Conservation (phyloP, 1,140 invertebrate genomes). For the Aphaenogaster ashmeadi region DNA sequence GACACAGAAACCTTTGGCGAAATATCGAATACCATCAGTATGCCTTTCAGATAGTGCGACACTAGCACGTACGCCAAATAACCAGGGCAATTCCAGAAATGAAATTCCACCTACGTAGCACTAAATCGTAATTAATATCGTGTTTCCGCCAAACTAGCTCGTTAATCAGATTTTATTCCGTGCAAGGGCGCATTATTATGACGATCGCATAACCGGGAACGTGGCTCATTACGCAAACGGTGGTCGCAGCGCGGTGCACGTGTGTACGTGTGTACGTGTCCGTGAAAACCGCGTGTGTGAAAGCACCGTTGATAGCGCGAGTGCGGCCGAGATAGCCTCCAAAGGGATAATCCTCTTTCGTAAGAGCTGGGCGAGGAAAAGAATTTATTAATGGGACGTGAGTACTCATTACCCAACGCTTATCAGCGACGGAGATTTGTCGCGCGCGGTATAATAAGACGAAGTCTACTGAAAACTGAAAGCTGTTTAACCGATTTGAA, state of each 20-base stretch:
- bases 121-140: conserved; percentile 68
- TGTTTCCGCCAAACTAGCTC: conserved; percentile 59
- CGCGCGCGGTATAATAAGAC: neutral
- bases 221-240: conserved; percentile 58
- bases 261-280: neutral
- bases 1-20: neutral
- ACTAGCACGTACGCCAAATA: conserved; percentile 44
- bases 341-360: conserved; percentile 44
- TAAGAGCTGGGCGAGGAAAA: conserved; percentile 24
- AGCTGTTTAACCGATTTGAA: neutral
- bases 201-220: conserved; percentile 59
- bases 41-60: conserved; percentile 36
- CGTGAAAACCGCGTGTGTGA: conserved; percentile 15
- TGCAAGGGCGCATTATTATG: conserved; percentile 59
- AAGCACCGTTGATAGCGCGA: conserved; percentile 30
- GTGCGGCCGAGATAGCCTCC: conserved; percentile 2
- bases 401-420: conserved; percentile 30
- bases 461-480: neutral
- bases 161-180: conserved; percentile 64
- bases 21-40: conserved; percentile 41
- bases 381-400: conserved; percentile 50
- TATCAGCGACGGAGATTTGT: conserved; percentile 33
- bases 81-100: conserved; percentile 61
- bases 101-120: conserved; percentile 64
- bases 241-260: neutral